phyloP scores from a whole-genome alignment of 1,140 invertebrate genomes.

The Chymomyza costata region DNA sequence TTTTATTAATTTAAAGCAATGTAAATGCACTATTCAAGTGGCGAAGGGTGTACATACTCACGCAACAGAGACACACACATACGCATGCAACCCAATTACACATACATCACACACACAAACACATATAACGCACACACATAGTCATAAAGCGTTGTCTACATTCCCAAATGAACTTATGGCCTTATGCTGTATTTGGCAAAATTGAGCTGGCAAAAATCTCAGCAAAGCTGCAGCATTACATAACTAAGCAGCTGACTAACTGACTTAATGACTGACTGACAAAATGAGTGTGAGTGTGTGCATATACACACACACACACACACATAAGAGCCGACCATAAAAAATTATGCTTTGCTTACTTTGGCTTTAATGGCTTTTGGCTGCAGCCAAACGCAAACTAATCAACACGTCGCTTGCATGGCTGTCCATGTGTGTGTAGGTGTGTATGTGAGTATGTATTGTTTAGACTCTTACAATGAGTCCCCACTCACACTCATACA shows the following conservation, averaged over 20 bases:
- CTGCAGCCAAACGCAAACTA: conserved; percentile 55
- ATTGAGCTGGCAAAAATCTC: conserved; percentile 66
- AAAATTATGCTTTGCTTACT: conserved; percentile 64
- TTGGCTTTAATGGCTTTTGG: conserved; percentile 63
- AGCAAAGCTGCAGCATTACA: conserved; percentile 66
- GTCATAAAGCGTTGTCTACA: no score
- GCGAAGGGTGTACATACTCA: no score
- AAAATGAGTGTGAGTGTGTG: no score
- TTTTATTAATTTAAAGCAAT: no score
- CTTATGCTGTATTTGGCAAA: conserved; percentile 52
- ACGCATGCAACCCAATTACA: conserved; percentile 35
- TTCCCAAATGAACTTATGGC: conserved; percentile 5
- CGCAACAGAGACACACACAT: conserved; percentile 1
- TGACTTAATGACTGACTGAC: conserved; percentile 55
- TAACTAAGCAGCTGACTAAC: conserved; percentile 42
- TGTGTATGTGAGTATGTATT: conserved; percentile 3
- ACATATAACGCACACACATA: no score
- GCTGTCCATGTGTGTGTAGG: conserved; percentile 7
- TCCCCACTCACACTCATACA: not conserved
- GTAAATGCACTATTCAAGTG: no score
- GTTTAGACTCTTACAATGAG: not conserved
- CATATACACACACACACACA: conserved; percentile 16
- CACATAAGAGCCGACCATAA: conserved; percentile 41
- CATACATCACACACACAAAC: conserved; percentile 48
- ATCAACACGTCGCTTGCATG: conserved; percentile 44